phyloP scores from a whole-genome alignment of 2,888 invertebrate genomes.

The Serrognathus titanus region DNA sequence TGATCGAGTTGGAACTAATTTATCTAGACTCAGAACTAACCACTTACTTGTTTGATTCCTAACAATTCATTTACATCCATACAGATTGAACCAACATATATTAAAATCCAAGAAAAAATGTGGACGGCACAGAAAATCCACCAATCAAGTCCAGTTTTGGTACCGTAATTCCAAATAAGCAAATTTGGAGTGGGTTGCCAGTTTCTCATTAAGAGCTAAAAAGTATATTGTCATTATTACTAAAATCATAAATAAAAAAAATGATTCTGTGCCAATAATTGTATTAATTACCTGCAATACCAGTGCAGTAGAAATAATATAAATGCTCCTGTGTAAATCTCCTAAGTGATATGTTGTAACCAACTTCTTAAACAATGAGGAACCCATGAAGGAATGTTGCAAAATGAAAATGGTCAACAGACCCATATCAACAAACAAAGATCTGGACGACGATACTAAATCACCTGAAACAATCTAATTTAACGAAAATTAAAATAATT shows the following conservation, averaged over 20 bases:
- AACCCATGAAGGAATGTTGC: constrained; percentile 58
- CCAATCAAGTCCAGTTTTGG: constrained; percentile 49
- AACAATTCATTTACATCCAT: constrained; percentile 60
- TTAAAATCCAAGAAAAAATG: constrained; percentile 54
- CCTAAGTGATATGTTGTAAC: constrained; percentile 47
- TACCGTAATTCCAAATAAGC: constrained; percentile 56
- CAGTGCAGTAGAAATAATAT: constrained; percentile 50
- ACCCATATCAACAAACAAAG: constrained; percentile 48
- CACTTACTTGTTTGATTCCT: constrained; percentile 57
- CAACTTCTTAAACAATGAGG: constrained; percentile 48
- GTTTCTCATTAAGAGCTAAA: constrained; percentile 50
- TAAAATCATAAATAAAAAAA: too few relatives aligned
- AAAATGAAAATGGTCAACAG: constrained; percentile 55
- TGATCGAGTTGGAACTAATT: background rate
- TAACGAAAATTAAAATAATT: background rate
- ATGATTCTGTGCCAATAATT: too few relatives aligned
- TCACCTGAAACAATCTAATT: constrained; percentile 35
- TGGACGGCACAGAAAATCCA: constrained; percentile 53
- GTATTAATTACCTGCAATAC: constrained; percentile 48
- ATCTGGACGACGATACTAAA: constrained; percentile 47
- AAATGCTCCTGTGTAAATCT: constrained; percentile 50
- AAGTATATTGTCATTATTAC: constrained; percentile 33
- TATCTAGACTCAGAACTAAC: background rate
- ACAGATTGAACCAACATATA: constrained; percentile 59
- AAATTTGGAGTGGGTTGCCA: constrained; percentile 53